Percentiles rank a stretch among this genome's conserved stretches.
Conservation (phyloP, 1,140 invertebrate species). For the Heliconius himera region DNA sequence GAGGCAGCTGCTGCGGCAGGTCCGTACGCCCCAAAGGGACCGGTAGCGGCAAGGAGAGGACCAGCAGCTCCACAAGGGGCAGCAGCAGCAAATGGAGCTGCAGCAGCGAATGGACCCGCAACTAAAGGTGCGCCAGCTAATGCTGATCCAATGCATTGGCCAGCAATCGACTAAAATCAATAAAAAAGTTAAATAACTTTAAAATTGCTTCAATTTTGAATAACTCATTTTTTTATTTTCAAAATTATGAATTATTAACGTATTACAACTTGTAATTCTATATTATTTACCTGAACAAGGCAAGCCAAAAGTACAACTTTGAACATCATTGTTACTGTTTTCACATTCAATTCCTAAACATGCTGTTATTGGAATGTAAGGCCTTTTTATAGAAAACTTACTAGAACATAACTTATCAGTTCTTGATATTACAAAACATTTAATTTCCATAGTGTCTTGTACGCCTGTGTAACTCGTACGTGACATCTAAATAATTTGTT, state of each 20-base stretch:
- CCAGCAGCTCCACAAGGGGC: neutral
- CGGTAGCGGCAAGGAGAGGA: neutral
- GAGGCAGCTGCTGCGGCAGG: constrained; percentile 29
- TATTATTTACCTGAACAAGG: constrained; percentile 41
- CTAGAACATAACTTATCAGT: neutral
- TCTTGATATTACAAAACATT: neutral
- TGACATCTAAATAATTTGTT: neutral
- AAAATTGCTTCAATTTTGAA: neutral
- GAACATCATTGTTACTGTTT: constrained; percentile 37
- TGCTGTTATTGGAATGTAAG: neutral
- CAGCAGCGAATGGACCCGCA: constrained; percentile 17
- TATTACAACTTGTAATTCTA: neutral
- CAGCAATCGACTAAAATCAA: constrained; percentile 33
- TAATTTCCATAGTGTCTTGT: neutral
- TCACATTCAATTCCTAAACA: neutral
- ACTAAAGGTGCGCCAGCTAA: constrained; percentile 12
- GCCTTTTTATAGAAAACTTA: constrained; percentile 4
- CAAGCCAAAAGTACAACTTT: constrained; percentile 41
- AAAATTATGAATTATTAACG: no score
- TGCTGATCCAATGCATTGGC: constrained; percentile 29
- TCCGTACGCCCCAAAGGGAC: neutral
- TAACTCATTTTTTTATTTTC: no score
- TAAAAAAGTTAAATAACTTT: constrained; percentile 5
- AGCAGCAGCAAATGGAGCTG: constrained; percentile 16
- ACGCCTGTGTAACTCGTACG: neutral